Evolutionary conservation across 1,140 invertebrate genomes (phyloP).

Genomic region (Akabosia matsudoensis): DNA sequence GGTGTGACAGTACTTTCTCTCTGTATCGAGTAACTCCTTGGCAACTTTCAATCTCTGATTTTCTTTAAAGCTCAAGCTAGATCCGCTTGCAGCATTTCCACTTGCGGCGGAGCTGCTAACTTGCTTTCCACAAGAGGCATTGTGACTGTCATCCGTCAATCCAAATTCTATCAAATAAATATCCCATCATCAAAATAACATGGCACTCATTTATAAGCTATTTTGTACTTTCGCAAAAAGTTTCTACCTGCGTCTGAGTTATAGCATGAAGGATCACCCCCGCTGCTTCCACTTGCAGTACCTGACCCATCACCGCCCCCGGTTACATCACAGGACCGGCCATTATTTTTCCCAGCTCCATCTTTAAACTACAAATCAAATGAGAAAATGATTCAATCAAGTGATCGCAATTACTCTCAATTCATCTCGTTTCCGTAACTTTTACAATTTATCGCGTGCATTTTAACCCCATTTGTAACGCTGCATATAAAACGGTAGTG

Average conservation of each 20-base stretch:
- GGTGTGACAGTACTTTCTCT: slow-evolving; percentile 53
- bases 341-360: neutral
- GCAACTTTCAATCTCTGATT: slow-evolving; percentile 49
- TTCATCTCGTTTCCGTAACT: neutral
- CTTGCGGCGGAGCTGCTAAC: neutral
- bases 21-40: slow-evolving; percentile 52
- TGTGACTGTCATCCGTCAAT: neutral
- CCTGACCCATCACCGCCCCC: neutral
- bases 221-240: neutral
- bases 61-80: slow-evolving; percentile 36
- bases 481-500: no score
- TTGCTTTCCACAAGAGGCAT: neutral
- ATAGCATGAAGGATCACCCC: slow-evolving; percentile 7
- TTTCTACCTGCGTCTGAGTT: slow-evolving; percentile 5
- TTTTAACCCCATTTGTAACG: no score
- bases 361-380: neutral
- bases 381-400: neutral
- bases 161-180: neutral
- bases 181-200: neutral
- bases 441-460: neutral
- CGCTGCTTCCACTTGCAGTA: neutral
- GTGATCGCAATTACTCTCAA: neutral
- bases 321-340: slow-evolving; percentile 5
- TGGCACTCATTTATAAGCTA: neutral
- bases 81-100: neutral